phyloP scores from a whole-genome alignment of 2,888 invertebrate genomes.

The Holacanthella duospinosa region DNA sequence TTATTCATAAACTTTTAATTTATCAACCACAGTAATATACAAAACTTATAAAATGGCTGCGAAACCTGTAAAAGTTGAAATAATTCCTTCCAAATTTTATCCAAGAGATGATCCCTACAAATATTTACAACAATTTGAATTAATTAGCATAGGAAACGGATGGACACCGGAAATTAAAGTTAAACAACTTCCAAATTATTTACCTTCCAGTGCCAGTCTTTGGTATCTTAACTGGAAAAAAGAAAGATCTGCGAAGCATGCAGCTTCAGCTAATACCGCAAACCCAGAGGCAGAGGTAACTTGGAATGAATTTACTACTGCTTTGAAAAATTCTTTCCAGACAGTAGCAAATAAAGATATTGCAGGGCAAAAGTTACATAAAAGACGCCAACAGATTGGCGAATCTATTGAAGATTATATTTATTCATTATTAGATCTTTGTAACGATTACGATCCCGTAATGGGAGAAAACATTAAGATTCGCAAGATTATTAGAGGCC shows the following conservation, averaged over 20 bases:
- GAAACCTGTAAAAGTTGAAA: background rate
- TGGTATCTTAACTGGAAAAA: background rate
- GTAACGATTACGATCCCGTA: background rate
- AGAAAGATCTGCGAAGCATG: background rate
- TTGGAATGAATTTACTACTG: background rate
- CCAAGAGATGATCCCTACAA: background rate
- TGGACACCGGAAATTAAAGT: slow-evolving; percentile 3
- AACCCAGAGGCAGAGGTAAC: background rate
- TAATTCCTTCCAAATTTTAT: background rate
- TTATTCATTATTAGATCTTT: background rate
- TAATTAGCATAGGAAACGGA: background rate
- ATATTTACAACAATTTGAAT: slow-evolving; percentile 3
- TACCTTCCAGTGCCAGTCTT: background rate
- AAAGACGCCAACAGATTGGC: background rate
- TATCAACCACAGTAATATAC: no score
- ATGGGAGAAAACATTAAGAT: background rate
- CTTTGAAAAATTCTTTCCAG: background rate
- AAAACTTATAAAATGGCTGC: no score
- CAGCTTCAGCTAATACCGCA: background rate
- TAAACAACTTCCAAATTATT: background rate
- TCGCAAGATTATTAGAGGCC: background rate
- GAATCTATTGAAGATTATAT: slow-evolving; percentile 1
- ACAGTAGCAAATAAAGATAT: background rate
- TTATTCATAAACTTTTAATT: no score
- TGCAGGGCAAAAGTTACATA: background rate